Evolutionary conservation across 2,797 vertebrate genomes (phyloP).

Genomic region (Hyperoplus immaculatus): DNA sequence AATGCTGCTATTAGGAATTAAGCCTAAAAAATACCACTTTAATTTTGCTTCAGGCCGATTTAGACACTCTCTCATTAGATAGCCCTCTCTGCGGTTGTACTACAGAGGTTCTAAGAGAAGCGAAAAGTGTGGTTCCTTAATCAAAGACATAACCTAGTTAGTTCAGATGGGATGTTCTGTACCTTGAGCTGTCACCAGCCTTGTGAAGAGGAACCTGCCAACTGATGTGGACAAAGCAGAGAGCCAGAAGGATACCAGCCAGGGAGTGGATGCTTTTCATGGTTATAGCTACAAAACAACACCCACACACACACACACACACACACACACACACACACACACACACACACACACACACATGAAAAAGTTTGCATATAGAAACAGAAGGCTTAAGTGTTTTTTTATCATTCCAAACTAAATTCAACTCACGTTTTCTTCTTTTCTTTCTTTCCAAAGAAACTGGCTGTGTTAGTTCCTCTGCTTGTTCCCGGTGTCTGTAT

Average conservation of each 20-base stretch:
- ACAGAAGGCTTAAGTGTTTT: not conserved
- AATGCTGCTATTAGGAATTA: not conserved
- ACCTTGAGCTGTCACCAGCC: slow-evolving; percentile 89
- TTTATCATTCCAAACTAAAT: not conserved
- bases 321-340: slow-evolving; percentile 2
- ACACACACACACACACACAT: slow-evolving; percentile 14
- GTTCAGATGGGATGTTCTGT: slow-evolving; percentile 30
- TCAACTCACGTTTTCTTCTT: slow-evolving; percentile 64
- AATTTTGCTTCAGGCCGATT: not conserved
- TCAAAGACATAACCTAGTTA: not conserved
- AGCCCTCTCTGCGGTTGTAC: not conserved
- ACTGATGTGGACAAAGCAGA: slow-evolving; percentile 90
- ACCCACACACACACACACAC: slow-evolving; percentile 18
- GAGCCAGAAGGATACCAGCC: slow-evolving; percentile 88
- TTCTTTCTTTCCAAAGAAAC: slow-evolving; percentile 29
- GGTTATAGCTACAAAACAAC: slow-evolving; percentile 42
- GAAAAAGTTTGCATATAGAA: not conserved
- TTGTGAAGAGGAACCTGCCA: slow-evolving; percentile 91
- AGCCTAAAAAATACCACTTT: not conserved
- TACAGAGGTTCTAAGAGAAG: not conserved
- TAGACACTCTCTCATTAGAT: too few species aligned
- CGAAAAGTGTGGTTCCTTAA: not conserved
- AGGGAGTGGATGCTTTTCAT: slow-evolving; percentile 91
- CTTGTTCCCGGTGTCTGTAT: slow-evolving; percentile 58
- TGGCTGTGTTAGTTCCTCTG: slow-evolving; percentile 53